Evolutionary conservation across 2,888 invertebrate species (phyloP), one percentile per base, ranked within the genome.

Genomic region (Tenthredo livida): DNA sequence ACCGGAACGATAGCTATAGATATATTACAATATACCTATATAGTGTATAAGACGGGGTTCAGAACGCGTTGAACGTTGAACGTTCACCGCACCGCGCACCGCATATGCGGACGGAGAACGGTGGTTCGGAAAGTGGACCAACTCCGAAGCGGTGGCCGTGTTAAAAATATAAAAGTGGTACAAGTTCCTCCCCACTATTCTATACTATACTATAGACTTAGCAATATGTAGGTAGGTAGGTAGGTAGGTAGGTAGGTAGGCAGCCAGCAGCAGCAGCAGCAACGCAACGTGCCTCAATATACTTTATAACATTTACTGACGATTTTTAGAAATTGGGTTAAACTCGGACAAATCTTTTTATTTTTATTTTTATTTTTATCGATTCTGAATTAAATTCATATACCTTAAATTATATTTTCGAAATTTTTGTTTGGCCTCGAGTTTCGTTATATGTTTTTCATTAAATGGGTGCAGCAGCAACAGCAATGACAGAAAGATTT

Each of bases 161-260:
- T 91, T 91, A 90, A 90, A 91, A 91, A 91, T 91, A 91, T 87
- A 88, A 86, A 91, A 91, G 91, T 91, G 88, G 91, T 91, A 90
- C 91, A 89, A 83, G 61, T 47, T 82, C 78, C 75, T 72, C 67
- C 83, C 29, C 29, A 65, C 25, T 29, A 0, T 29, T 65, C 9
- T 15, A 15, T 65, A 65, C 29, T 29, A 29, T 15, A 12, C 10
- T 65, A 5, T 29, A 15, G 29, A 65, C 21, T 25, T 29, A 29
- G 25, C 21, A 4, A 65, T 65, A 50, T 17, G 50, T 50, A 50
- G 50, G 17, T 50, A 9, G 50, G 47, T 50, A 50, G 50, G 17
- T 50, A 9, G 50, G 47, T 4, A n/a, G n/a, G 17, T 50, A 9
- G 50, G 47, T 50, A 50, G 50, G 17, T 50, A 9, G 50, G 47